Percentiles rank a stretch among this genome's conserved stretches.
These are phyloP conservation scores for Anoplophora glabripennis DNA, from an alignment of 1,140 invertebrate species.

Conservation along the genomic window DNA sequence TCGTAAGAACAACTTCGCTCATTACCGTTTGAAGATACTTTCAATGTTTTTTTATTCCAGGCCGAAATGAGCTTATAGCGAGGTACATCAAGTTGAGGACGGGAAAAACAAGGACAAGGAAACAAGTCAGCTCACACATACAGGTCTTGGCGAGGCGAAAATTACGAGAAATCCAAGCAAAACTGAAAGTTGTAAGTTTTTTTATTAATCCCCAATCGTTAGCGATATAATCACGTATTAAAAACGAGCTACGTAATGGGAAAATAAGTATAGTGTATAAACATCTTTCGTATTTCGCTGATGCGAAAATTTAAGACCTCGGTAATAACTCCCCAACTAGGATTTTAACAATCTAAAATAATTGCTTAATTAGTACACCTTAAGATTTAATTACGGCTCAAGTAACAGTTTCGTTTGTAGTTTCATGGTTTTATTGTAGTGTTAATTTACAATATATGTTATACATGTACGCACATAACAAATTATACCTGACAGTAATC, in stretches of 20 bases:
- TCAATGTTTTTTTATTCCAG: conserved; percentile 60
- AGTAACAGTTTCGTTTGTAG: no score
- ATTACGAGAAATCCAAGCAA: conserved; percentile 94
- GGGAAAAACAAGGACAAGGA: conserved; percentile 97
- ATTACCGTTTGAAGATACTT: neutral
- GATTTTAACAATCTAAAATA: no score
- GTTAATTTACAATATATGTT: no score
- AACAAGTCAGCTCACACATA: conserved; percentile 99
- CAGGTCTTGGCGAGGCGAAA: conserved; percentile 97
- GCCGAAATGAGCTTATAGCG: conserved; percentile 98
- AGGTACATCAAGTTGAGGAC: conserved; percentile 98
- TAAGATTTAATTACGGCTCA: no score
- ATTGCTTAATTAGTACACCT: no score
- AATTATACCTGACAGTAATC: conserved; percentile 5
- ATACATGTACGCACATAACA: no score
- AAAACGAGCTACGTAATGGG: neutral
- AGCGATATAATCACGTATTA: neutral
- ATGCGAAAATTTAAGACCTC: no score
- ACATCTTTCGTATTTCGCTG: no score
- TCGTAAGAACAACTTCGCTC: neutral
- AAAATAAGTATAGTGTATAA: no score
- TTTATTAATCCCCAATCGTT: neutral
- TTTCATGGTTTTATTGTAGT: no score
- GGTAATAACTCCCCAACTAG: no score
- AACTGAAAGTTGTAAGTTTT: conserved; percentile 89